A percentile compares a stretch with the other conserved stretches of the same genome.
Conservation (phyloP, 2,888 invertebrate species). For the Nezara viridula region DNA sequence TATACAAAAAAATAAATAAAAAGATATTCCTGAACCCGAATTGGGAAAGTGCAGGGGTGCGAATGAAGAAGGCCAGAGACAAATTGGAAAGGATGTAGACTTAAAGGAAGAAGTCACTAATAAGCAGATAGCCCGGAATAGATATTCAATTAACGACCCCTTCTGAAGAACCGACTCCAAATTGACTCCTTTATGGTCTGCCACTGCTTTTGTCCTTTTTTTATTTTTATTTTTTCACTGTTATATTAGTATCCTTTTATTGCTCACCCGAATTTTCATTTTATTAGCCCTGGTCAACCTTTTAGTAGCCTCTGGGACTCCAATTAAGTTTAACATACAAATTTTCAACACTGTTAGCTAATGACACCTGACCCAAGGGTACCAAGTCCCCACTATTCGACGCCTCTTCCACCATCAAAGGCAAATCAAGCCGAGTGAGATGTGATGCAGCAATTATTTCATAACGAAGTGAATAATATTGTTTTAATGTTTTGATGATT, state of each 20-base stretch:
- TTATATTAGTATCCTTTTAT: conserved; percentile 33
- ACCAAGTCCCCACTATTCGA: neutral
- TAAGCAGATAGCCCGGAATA: neutral
- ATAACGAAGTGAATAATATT: no score
- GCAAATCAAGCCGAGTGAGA: neutral
- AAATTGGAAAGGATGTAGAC: conserved; percentile 29
- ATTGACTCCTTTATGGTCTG: conserved; percentile 25
- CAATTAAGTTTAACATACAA: conserved; percentile 35
- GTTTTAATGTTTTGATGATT: no score
- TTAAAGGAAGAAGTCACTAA: neutral
- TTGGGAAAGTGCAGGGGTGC: neutral
- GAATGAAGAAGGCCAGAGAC: neutral
- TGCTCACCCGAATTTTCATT: conserved; percentile 40
- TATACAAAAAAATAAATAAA: neutral
- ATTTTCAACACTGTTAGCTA: conserved; percentile 40
- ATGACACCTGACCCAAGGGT: neutral
- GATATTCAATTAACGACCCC: conserved; percentile 47
- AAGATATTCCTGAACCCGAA: neutral
- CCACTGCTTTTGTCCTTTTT: conserved; percentile 22
- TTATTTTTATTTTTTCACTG: conserved; percentile 7
- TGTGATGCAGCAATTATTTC: neutral
- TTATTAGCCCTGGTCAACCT: conserved; percentile 30
- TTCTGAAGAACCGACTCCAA: conserved; percentile 34
- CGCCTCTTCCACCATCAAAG: neutral
- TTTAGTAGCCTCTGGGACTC: neutral